Evolutionary conservation across 1,140 invertebrate genomes (phyloP), one percentile per base, ranked within the genome.

Genomic region (Bombus picipes): DNA sequence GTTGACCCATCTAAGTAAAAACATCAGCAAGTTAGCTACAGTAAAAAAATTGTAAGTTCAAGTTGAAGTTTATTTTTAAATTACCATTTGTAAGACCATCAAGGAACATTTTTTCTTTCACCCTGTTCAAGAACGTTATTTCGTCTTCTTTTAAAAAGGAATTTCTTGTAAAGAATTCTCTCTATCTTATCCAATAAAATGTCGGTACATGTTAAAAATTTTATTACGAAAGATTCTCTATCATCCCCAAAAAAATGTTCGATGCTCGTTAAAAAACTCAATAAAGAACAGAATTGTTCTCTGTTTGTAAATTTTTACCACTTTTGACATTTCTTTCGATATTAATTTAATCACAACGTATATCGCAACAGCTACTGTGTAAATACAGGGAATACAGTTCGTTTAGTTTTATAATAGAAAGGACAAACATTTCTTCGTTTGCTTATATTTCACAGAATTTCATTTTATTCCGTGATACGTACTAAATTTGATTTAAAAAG

Each of bases 31-130:
- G 77, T 68, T 22, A 81, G n/a, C 41, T 34, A 80, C 76, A 57
- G 22, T 37, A 15, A 74, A 59, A 41, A 57, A 68, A 25, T 70
- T 41, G 88, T 89, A 82, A 89, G 87, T 89, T 43, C 22, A 2
- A 70, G 0, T 15, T n/a, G 41, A 25, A 34, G 10, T 32, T 43
- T n/a, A 22, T 25, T 43, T 4, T 32, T 1, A 0, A 41, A 73
- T 73, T 59, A 8, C 25, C 18, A 43, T 18, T 32, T n/a, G 2
- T 12, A 57, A 28, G 1, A 25, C 2, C 32, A 47, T 5, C 25
- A 15, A 39, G 25, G 13, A n/a, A n/a, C 39, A 41, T 18, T 41
- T 41, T 15, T 8, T 3, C 28, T 15, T n/a, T n/a, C 70, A 39
- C 10, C 1, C 37, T 28, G 22, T 39, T 39, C 12, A 28, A 39